Percentiles rank a stretch among this genome's conserved stretches.
phyloP scores from a whole-genome alignment of 2,888 invertebrate genomes.

The Neocrepidodera transversa region DNA sequence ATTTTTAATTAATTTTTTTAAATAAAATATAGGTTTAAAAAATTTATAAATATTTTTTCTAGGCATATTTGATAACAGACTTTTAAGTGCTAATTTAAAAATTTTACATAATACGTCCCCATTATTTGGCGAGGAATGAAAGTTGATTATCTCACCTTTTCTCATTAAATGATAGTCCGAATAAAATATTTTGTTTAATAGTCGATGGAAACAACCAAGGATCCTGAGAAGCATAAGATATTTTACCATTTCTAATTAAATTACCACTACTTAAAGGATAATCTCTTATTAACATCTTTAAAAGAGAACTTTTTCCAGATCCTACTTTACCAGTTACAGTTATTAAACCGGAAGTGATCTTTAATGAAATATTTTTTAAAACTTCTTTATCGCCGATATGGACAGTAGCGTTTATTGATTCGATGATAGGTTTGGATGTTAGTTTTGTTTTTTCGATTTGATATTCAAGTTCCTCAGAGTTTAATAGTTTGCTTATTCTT shows the following conservation, averaged over 20 bases:
- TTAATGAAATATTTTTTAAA: conserved; percentile 56
- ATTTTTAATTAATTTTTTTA: too few relatives aligned
- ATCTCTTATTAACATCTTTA: conserved; percentile 60
- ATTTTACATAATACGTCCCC: too few relatives aligned
- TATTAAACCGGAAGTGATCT: conserved; percentile 52
- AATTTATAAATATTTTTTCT: too few relatives aligned
- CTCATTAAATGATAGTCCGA: conserved; percentile 32
- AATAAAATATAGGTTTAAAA: too few relatives aligned
- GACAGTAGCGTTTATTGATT: conserved; percentile 42
- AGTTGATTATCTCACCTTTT: conserved; percentile 26
- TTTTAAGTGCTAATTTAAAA: too few relatives aligned
- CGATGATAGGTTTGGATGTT: conserved; percentile 42
- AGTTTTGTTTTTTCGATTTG: conserved; percentile 25
- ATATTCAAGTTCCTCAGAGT: conserved; percentile 75
- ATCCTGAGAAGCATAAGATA: conserved; percentile 68
- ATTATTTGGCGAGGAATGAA: too few relatives aligned
- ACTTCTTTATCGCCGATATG: conserved; percentile 50
- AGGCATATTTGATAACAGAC: too few relatives aligned
- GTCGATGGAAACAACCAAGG: conserved; percentile 69
- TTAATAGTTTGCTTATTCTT: conserved; percentile 68
- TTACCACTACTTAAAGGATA: conserved; percentile 56
- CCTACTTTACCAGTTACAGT: conserved; percentile 72
- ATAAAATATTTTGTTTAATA: conserved; percentile 76
- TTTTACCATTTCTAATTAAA: conserved; percentile 60
- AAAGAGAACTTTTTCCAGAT: conserved; percentile 66